Conservation (phyloP, 2,888 invertebrate species). For the Andrena dorsata region DNA sequence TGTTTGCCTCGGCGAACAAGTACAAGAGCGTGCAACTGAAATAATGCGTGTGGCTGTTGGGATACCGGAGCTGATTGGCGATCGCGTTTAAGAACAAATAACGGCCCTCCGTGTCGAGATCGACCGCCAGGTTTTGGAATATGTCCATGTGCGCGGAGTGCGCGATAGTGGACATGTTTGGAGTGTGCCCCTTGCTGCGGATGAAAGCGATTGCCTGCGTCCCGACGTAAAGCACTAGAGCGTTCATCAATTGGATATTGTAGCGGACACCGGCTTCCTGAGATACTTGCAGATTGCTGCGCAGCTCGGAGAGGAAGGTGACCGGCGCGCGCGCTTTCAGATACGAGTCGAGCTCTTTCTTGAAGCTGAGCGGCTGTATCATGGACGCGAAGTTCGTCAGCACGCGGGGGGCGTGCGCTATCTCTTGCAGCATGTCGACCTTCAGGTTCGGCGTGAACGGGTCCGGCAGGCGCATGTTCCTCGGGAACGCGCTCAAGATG, state of each 20-base stretch:
- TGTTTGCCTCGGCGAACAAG: conserved; percentile 98
- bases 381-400: conserved; percentile 94
- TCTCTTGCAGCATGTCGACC: conserved; percentile 95
- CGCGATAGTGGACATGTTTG: conserved; percentile 98
- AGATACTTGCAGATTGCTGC: conserved; percentile 93
- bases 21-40: conserved; percentile 99
- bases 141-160: conserved; percentile 99
- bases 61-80: conserved; percentile 99
- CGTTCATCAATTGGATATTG: conserved; percentile 98
- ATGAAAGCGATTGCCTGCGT: conserved; percentile 97
- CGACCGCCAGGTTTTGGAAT: conserved; percentile 99
- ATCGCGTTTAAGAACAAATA: conserved; percentile 99
- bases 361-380: conserved; percentile 95
- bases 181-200: conserved; percentile 95
- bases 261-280: conserved; percentile 96
- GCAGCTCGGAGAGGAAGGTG: conserved; percentile 96
- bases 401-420: conserved; percentile 94
- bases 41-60: conserved; percentile 99
- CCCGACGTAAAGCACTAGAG: conserved; percentile 98
- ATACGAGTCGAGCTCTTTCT: conserved; percentile 98
- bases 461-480: conserved; percentile 99
- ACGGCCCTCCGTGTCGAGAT: conserved; percentile 98
- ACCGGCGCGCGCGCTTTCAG: conserved; percentile 97
- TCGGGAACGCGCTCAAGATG: conserved; percentile 98
- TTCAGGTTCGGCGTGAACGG: conserved; percentile 99